Evolutionary conservation across 2,888 invertebrate species (phyloP).

Genomic region (Drosophila demipolita): DNA sequence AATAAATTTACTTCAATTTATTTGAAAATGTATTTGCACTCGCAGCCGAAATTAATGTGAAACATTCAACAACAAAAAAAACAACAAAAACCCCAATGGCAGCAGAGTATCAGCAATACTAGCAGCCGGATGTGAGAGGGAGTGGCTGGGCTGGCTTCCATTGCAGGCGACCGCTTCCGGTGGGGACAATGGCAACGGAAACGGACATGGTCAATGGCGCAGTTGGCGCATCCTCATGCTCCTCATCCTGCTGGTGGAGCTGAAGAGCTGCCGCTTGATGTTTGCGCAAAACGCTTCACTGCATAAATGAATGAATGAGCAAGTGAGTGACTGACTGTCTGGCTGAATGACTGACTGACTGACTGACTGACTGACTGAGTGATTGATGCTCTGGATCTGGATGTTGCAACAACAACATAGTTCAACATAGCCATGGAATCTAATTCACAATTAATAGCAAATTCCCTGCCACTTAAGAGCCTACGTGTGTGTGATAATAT

Average conservation of each 20-base stretch:
- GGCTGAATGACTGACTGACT: conserved; percentile 34
- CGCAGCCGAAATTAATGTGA: conserved; percentile 82
- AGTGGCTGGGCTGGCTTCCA: conserved; percentile 19
- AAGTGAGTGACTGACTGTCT: conserved; percentile 40
- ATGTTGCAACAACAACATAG: conserved; percentile 28
- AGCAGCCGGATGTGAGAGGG: conserved; percentile 25
- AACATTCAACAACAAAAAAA: conserved; percentile 64
- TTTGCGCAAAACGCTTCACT: conserved; percentile 68
- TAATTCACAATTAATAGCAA: conserved; percentile 84
- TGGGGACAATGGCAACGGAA: conserved; percentile 54
- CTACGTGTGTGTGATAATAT: conserved; percentile 71
- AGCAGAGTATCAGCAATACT: conserved; percentile 22
- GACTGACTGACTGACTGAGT: conserved; percentile 35
- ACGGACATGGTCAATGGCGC: conserved; percentile 63
- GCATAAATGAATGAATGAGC: conserved; percentile 65
- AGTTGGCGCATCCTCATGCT: conserved; percentile 44
- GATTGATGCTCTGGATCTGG: conserved; percentile 25
- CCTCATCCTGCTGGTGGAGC: conserved; percentile 14
- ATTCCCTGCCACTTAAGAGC: conserved; percentile 74
- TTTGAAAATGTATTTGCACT: conserved; percentile 81
- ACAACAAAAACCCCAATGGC: conserved; percentile 42
- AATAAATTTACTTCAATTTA: conserved; percentile 81
- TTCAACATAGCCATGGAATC: conserved; percentile 78
- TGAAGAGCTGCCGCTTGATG: conserved; percentile 35
- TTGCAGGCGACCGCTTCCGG: conserved; percentile 56